phyloP scores from a whole-genome alignment of 2,797 vertebrate genomes.

The Luscinia luscinia region DNA sequence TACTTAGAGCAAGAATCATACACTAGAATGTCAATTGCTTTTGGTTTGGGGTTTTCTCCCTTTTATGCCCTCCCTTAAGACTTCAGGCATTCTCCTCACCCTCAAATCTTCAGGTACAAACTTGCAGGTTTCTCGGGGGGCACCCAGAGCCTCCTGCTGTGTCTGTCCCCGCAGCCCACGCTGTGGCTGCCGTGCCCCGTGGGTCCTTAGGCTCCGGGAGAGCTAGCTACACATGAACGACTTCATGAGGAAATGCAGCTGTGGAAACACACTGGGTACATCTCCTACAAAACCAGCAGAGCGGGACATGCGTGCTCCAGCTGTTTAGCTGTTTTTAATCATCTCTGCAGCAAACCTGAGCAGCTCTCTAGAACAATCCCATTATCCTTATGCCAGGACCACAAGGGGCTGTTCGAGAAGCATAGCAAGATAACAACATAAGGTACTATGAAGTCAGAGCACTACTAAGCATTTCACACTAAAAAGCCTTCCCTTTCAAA shows the following conservation, averaged over 20 bases:
- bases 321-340: not conserved
- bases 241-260: not conserved
- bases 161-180: rapidly evolving
- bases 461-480: not conserved
- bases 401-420: not conserved
- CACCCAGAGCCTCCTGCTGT: not conserved
- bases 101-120: rapidly evolving
- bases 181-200: rapidly evolving
- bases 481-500: not conserved
- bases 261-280: rapidly evolving
- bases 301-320: rapidly evolving
- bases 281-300: not conserved
- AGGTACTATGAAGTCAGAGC: not conserved
- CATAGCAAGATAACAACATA: not conserved
- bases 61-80: not conserved
- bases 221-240: not conserved
- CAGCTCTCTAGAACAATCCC: not conserved
- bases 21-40: not conserved
- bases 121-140: not conserved
- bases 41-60: rapidly evolving
- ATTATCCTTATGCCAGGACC: not conserved
- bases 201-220: not conserved
- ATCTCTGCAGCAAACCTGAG: not conserved
- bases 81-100: not conserved
- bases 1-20: rapidly evolving